Evolutionary conservation across 2,797 vertebrate species (phyloP).

Genomic region (Meda fulgida): DNA sequence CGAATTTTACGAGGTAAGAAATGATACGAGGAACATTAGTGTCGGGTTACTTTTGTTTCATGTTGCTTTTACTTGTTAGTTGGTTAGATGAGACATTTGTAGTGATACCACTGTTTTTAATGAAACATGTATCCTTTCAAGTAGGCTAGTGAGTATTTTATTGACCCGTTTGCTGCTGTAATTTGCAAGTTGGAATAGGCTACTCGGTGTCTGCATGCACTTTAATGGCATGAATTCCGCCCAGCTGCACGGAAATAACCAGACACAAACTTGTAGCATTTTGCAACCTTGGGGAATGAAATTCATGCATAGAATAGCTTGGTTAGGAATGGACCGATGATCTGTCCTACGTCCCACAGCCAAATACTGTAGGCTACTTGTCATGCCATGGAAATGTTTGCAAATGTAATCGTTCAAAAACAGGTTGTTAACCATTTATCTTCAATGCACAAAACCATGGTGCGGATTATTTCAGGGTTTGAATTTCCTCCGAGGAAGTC

Average conservation of each 20-base stretch:
- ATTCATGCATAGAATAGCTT: background rate
- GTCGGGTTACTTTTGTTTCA: slow-evolving; percentile 10
- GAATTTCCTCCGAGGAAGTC: background rate
- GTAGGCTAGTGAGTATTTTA: slow-evolving; percentile 1
- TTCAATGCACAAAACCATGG: background rate
- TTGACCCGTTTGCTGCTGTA: slow-evolving; percentile 11
- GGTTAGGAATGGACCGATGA: background rate
- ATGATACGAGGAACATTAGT: background rate
- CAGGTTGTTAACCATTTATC: slow-evolving; percentile 12
- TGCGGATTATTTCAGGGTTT: background rate
- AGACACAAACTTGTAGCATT: background rate
- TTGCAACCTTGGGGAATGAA: background rate
- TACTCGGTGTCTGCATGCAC: background rate
- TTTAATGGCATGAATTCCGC: background rate
- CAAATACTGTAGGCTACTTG: background rate
- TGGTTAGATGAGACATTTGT: background rate
- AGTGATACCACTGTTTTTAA: background rate
- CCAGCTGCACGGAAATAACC: background rate
- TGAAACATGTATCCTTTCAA: background rate
- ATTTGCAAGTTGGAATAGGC: slow-evolving; percentile 17
- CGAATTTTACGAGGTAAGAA: slow-evolving; percentile 41
- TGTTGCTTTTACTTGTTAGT: background rate
- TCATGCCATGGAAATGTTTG: background rate
- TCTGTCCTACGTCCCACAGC: background rate
- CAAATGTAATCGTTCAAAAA: slow-evolving; percentile 4